Percentiles rank a stretch among this genome's conserved stretches.
These are phyloP conservation scores for Eonycteris spelaea DNA, from an alignment of 2,113 vertebrate genomes.

Conservation along the genomic window DNA sequence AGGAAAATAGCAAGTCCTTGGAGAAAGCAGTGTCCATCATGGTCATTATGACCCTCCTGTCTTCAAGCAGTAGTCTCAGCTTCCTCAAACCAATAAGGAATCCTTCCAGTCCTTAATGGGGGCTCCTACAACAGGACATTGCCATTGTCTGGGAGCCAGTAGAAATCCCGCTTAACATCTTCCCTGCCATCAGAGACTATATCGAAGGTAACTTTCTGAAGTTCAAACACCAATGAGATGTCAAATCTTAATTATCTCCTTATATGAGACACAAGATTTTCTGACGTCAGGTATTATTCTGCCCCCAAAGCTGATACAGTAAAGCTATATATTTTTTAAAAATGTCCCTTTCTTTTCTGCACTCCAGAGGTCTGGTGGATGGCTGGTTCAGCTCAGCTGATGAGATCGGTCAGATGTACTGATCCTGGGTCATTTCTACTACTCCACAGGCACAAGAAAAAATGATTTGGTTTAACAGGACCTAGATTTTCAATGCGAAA, in stretches of 20 bases:
- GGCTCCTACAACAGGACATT: not conserved
- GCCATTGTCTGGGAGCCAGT: not conserved
- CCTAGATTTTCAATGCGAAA: not conserved
- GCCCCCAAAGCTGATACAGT: not conserved
- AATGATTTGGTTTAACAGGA: not conserved
- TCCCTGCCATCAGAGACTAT: not conserved
- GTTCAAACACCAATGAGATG: not conserved
- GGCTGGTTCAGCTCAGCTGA: not conserved
- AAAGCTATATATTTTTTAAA: not conserved
- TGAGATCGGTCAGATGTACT: not conserved
- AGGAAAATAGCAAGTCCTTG: not conserved
- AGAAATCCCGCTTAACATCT: not conserved
- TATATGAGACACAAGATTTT: not conserved
- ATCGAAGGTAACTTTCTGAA: constrained; percentile 5
- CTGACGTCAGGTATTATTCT: not conserved
- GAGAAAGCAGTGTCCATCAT: not conserved
- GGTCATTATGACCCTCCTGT: not conserved
- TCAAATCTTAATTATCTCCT: constrained; percentile 4
- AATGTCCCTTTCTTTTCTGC: not conserved
- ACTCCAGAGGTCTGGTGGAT: not conserved
- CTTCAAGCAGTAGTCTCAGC: not conserved
- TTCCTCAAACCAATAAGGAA: not conserved
- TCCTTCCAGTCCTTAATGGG: not conserved
- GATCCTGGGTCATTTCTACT: not conserved
- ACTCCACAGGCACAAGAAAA: not conserved